A percentile compares a stretch with the other conserved stretches of the same genome.
These are phyloP conservation scores for Drosophila quinaria DNA, from an alignment of 2,888 invertebrate species.

Conservation along the genomic window DNA sequence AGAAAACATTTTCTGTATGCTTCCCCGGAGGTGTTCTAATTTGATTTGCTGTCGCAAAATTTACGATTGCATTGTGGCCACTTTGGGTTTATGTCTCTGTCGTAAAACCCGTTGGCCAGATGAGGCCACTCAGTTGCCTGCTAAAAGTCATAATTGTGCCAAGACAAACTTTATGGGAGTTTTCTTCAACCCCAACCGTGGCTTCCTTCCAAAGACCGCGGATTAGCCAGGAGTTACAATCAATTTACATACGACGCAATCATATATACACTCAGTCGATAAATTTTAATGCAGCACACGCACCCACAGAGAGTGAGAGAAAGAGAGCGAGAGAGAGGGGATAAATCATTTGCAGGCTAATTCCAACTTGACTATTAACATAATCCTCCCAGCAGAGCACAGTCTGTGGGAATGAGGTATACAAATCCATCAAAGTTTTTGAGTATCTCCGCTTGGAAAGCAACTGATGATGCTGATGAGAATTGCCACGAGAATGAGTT, in stretches of 20 bases:
- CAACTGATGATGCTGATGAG: constrained; percentile 43
- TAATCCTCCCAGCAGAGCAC: constrained; percentile 43
- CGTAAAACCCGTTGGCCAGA: constrained; percentile 60
- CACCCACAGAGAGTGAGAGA: constrained; percentile 13
- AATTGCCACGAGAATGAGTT: constrained; percentile 34
- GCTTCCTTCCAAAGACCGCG: neutral
- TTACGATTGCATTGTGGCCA: constrained; percentile 65
- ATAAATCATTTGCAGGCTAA: constrained; percentile 58
- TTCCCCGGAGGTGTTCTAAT: constrained; percentile 42
- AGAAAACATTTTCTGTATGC: constrained; percentile 3
- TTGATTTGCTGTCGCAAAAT: constrained; percentile 60
- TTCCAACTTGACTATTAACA: constrained; percentile 63
- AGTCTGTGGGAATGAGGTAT: constrained; percentile 18
- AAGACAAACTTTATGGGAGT: constrained; percentile 54
- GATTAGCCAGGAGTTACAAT: constrained; percentile 48
- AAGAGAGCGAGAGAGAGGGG: neutral
- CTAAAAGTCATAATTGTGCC: constrained; percentile 64
- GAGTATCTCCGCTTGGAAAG: constrained; percentile 39
- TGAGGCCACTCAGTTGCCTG: constrained; percentile 51
- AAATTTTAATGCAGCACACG: constrained; percentile 69
- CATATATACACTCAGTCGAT: constrained; percentile 63
- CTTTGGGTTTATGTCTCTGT: constrained; percentile 56
- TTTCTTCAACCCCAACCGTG: neutral
- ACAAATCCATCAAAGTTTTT: constrained; percentile 68
- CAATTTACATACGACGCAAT: constrained; percentile 61